These are phyloP conservation scores for Oxystoma pomonae DNA, from an alignment of 2,888 invertebrate species.

Conservation along the genomic window DNA sequence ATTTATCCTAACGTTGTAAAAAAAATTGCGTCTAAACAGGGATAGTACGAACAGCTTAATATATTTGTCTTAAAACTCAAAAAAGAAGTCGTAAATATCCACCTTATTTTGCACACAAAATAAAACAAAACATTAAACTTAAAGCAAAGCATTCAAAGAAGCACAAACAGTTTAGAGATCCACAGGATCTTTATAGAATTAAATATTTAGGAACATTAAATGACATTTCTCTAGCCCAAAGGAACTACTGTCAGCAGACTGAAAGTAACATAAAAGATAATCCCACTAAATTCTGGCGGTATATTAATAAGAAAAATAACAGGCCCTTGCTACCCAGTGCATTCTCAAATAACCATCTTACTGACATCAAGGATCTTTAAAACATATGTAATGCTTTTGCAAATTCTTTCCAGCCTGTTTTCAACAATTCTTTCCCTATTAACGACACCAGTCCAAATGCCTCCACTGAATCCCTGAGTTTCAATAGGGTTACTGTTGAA, in stretches of 20 bases:
- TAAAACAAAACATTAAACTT: background rate
- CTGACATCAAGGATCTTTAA: background rate
- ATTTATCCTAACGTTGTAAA: no score
- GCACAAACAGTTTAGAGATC: background rate
- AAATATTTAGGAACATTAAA: background rate
- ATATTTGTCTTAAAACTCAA: background rate
- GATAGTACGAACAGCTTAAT: background rate
- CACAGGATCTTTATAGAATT: background rate
- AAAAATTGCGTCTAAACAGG: no score
- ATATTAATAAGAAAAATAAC: background rate
- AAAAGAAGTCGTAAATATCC: background rate
- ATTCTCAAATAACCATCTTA: background rate
- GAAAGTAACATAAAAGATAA: no score
- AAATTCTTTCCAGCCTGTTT: background rate
- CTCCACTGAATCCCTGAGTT: background rate
- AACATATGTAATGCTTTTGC: background rate
- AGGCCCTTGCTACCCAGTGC: background rate
- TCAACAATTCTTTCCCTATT: background rate
- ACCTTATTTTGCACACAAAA: background rate
- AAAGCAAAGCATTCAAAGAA: background rate
- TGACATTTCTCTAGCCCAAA: no score
- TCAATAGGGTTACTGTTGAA: no score
- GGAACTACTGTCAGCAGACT: no score
- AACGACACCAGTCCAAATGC: background rate
- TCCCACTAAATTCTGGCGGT: no score